A percentile compares a stretch with the other conserved stretches of the same genome.
Evolutionary conservation across 2,797 vertebrate genomes (phyloP).

Genomic region (Gambusia yucatana): DNA sequence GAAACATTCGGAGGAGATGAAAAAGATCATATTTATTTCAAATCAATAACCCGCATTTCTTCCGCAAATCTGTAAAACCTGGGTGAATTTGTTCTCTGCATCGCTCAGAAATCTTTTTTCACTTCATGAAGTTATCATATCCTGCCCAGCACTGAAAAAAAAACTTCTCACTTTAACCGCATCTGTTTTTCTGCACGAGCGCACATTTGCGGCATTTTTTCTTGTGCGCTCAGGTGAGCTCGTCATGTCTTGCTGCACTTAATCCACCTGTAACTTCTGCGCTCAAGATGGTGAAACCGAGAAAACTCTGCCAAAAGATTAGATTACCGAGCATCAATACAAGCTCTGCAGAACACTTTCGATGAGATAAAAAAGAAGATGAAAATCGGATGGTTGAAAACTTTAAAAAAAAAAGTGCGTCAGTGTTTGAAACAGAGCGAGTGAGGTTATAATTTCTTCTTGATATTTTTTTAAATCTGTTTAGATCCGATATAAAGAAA

Average conservation of each 20-base stretch:
- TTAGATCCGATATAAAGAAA: neutral
- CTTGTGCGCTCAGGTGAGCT: constrained; percentile 45
- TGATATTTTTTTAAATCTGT: neutral
- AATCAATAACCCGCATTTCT: neutral
- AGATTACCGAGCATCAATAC: neutral
- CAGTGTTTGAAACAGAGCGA: neutral
- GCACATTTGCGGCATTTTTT: neutral
- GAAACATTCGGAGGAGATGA: neutral
- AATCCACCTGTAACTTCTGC: constrained; percentile 41
- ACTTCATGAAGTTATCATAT: neutral
- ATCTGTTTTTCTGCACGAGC: neutral
- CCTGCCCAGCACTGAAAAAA: neutral
- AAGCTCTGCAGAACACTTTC: neutral
- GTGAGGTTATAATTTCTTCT: neutral
- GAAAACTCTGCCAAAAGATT: neutral
- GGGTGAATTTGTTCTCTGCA: neutral
- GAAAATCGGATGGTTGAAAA: neutral
- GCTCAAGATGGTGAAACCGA: constrained; percentile 5
- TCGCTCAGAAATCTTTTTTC: neutral
- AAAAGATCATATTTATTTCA: neutral
- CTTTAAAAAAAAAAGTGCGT: neutral
- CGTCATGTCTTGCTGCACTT: neutral
- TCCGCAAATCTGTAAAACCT: neutral
- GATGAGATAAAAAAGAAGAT: neutral
- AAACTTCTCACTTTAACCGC: neutral